Evolutionary conservation across 1,140 invertebrate species (phyloP).

Genomic region (Mizuhopecten yessoensis): DNA sequence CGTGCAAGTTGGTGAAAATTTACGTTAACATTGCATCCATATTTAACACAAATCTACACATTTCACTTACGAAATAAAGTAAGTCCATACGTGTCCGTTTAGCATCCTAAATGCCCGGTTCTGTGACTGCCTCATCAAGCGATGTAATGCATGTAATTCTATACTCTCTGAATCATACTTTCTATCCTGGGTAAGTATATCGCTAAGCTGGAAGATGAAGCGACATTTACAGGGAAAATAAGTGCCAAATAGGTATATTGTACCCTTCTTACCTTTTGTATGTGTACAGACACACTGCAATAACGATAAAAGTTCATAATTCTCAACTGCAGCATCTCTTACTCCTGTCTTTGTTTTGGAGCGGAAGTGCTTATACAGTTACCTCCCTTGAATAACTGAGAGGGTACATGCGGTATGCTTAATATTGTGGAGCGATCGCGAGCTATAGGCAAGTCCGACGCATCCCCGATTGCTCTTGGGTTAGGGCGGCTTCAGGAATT

Average conservation of each 20-base stretch:
- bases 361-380: not conserved
- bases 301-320: not conserved
- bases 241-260: not conserved
- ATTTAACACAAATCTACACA: not conserved
- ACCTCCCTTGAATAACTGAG: not conserved
- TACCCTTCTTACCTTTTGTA: not conserved
- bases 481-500: no score
- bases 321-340: not conserved
- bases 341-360: conserved; percentile 3
- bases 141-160: not conserved
- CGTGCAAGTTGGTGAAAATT: not conserved
- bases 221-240: not conserved
- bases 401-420: not conserved
- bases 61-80: not conserved
- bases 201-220: not conserved
- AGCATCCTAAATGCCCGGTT: not conserved
- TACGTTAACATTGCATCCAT: not conserved
- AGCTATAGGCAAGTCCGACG: no score
- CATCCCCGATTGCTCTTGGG: no score
- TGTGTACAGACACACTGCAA: not conserved
- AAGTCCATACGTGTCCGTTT: not conserved
- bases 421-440: no score
- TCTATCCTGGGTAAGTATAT: not conserved
- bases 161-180: not conserved
- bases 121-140: not conserved